Evolutionary conservation across 2,888 invertebrate genomes (phyloP).

Genomic region (Minunthozetes semirufus): DNA sequence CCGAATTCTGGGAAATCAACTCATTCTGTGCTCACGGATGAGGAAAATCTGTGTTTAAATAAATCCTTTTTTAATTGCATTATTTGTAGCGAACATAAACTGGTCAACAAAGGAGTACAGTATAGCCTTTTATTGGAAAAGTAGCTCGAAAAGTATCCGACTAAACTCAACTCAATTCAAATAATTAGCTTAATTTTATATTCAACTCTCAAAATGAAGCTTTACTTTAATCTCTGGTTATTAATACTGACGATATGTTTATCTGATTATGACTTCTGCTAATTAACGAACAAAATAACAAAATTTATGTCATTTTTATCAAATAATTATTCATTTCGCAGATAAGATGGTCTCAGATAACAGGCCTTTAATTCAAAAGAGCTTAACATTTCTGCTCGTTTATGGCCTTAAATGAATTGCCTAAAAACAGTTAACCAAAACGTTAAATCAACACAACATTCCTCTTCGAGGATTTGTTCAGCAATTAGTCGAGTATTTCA

Average conservation of each 20-base stretch:
- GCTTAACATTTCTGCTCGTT: not conserved
- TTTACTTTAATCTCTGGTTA: not conserved
- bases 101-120: not conserved
- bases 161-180: not conserved
- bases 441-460: not conserved
- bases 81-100: not conserved
- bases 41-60: not conserved
- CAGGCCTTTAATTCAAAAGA: not conserved
- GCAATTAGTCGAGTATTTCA: not conserved
- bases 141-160: not conserved
- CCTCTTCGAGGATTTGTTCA: not conserved
- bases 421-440: not conserved
- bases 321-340: not conserved
- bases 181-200: not conserved
- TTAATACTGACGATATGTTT: no score
- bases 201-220: no score
- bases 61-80: conserved; percentile 21
- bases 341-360: no score
- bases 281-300: conserved; percentile 19
- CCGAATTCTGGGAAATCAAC: not conserved
- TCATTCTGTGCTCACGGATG: not conserved
- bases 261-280: not conserved
- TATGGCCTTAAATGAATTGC: not conserved
- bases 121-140: not conserved
- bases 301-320: not conserved